Conservation (phyloP, 2,888 invertebrate species). For the Caenorhabditis sp. region DNA sequence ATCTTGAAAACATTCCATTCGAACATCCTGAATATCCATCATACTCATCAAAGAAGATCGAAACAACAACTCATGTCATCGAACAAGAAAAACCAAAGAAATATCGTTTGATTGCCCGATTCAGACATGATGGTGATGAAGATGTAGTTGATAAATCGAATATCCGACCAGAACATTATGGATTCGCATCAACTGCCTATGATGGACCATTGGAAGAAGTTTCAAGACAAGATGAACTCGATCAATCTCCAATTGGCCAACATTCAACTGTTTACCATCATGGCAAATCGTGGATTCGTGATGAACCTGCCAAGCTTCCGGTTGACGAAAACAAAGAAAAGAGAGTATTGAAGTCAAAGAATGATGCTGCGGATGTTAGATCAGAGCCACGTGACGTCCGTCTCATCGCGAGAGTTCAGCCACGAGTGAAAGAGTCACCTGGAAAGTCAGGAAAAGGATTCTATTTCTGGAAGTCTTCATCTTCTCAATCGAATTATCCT, state of each 20-base stretch:
- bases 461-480: neutral
- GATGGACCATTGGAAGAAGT: conserved; percentile 40
- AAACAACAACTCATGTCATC: neutral
- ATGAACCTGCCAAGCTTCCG: neutral
- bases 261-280: conserved; percentile 39
- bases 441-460: neutral
- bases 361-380: too few species aligned
- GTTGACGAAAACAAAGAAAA: conserved; percentile 1
- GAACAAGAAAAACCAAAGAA: conserved; percentile 21
- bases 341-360: neutral
- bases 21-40: neutral
- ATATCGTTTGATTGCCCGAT: conserved; percentile 4
- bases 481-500: neutral
- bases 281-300: conserved; percentile 14
- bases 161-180: conserved; percentile 19
- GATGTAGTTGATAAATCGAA: conserved; percentile 23
- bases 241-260: conserved; percentile 18
- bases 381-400: conserved; percentile 15
- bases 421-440: neutral
- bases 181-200: conserved; percentile 21
- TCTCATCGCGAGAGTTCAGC: conserved; percentile 35
- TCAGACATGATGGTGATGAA: conserved; percentile 33
- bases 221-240: conserved; percentile 14
- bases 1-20: too few species aligned
- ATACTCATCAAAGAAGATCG: conserved; percentile 12